These are phyloP conservation scores for Cerastis rubricosa DNA, from an alignment of 2,888 invertebrate genomes.

Conservation along the genomic window DNA sequence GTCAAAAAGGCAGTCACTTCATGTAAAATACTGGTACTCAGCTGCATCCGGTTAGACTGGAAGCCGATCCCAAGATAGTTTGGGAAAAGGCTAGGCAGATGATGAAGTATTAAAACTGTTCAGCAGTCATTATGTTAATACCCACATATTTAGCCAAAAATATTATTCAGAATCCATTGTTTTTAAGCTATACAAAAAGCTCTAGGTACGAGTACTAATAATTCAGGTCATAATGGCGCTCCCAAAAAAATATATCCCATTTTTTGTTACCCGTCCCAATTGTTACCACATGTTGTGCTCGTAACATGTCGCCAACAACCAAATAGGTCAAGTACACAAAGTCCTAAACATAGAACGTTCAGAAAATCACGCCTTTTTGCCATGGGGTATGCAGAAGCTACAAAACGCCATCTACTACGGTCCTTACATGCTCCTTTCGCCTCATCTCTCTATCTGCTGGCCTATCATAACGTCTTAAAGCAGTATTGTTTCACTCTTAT, in stretches of 20 bases:
- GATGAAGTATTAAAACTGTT: neutral
- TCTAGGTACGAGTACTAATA: neutral
- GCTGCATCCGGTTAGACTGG: too few relatives aligned
- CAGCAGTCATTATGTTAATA: neutral
- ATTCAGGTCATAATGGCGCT: conserved; percentile 17
- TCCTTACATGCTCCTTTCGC: neutral
- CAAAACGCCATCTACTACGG: neutral
- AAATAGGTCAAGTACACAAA: conserved; percentile 53
- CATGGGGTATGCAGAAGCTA: neutral
- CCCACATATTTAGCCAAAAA: neutral
- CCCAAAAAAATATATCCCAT: conserved; percentile 13
- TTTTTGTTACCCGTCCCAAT: conserved; percentile 30
- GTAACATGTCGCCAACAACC: conserved; percentile 12
- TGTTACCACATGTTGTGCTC: conserved; percentile 48
- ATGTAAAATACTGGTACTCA: too few relatives aligned
- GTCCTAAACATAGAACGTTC: conserved; percentile 1
- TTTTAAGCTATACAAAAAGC: neutral
- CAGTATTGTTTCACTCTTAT: too few relatives aligned
- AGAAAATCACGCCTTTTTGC: neutral
- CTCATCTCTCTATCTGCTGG: too few relatives aligned
- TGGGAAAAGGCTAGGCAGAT: too few relatives aligned
- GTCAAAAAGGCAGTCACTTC: too few relatives aligned
- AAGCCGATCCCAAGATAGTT: too few relatives aligned
- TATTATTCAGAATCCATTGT: neutral
- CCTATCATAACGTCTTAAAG: too few relatives aligned